Percentiles rank a stretch among this genome's conserved stretches.
phyloP scores from a whole-genome alignment of 2,797 vertebrate genomes.

The Threskiornis aethiopicus region DNA sequence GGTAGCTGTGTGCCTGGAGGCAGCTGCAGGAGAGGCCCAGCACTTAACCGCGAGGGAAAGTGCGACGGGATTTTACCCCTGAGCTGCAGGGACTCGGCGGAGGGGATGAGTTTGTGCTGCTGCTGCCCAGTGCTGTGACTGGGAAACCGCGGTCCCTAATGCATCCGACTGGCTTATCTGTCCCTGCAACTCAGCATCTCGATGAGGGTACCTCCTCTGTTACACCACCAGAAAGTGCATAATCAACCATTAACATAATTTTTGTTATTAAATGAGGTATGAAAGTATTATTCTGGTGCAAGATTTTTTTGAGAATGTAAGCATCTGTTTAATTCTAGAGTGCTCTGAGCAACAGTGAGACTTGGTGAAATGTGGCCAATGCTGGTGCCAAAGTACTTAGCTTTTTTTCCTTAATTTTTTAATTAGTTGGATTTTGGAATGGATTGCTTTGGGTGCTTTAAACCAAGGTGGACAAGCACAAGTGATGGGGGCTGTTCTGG shows the following conservation, averaged over 20 bases:
- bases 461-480: background rate
- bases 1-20: background rate
- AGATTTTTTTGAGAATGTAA: background rate
- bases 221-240: accelerated
- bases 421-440: background rate
- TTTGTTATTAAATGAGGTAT: background rate
- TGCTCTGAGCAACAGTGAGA: background rate
- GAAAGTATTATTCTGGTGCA: background rate
- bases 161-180: no score
- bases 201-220: background rate
- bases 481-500: background rate
- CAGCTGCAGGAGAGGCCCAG: background rate
- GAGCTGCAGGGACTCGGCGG: background rate
- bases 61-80: background rate
- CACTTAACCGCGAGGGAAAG: background rate
- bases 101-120: background rate
- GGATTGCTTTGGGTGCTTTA: background rate
- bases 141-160: background rate
- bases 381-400: background rate
- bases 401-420: background rate
- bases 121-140: background rate
- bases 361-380: background rate
- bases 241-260: background rate
- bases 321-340: background rate
- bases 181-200: background rate